Evolutionary conservation across 2,888 invertebrate species (phyloP), one percentile per base, ranked within the genome.

Genomic region (Helleia helle): DNA sequence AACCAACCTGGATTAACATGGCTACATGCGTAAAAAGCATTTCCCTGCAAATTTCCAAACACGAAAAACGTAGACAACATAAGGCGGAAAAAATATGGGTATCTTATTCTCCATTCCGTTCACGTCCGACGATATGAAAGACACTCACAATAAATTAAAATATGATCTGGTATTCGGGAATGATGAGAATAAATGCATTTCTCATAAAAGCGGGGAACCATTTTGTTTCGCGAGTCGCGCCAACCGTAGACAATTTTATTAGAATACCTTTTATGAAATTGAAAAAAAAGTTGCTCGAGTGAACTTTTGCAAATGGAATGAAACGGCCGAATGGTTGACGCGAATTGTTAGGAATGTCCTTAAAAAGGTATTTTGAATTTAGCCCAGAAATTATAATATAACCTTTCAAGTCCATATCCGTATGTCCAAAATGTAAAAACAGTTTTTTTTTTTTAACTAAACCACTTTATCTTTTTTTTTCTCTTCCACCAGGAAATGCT

Each of bases 231-330:
- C 6, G 18, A 34, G 34, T 7, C 12, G 18, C 6, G 22, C 12
- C 4, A 34, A 7, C 18, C 12, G 18, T 14, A 29, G 8, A 13
- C 11, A 34, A 22, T 22, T 34, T 11, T 12, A 34, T 34, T 18
- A 34, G 12, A 34, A 34, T 34, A 34, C 34, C 34, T 22, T 34
- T 22, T 34, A 34, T 34, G 12, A 34, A 34, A 34, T 34, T 34
- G 34, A 22, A 34, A 34, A 30, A n/a, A n/a, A 34, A 22, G 6
- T 34, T 3, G 6, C 22, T 8, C n/a, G n/a, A n/a, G 22, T 2
- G 22, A 18, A 18, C 12, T 18, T 13, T 18, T 31, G 18, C 17
- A 34, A 22, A 34, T 34, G 34, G 13, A 34, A 22, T 22, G 22
- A 34, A 34, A 11, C 11, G 34, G 8, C 18, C 7, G 11, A 22